These are phyloP conservation scores for Gracilinanus agilis DNA, from an alignment of 2,113 vertebrate species.

Conservation along the genomic window DNA sequence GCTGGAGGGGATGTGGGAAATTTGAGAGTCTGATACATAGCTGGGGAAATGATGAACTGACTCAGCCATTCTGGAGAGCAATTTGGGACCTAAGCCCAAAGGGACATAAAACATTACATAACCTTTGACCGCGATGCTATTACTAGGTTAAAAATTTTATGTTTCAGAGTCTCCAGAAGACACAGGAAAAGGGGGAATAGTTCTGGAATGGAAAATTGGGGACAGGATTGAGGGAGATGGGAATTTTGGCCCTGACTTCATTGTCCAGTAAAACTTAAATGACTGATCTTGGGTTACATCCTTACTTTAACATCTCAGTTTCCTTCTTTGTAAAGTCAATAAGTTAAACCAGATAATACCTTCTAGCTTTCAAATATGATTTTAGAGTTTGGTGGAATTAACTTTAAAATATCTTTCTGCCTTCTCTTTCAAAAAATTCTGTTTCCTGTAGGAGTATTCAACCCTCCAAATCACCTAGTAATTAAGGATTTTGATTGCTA, in stretches of 20 bases:
- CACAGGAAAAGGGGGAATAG: not conserved
- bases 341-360: not conserved
- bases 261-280: not conserved
- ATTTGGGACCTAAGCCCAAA: too few species aligned
- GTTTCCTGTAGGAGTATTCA: too few species aligned
- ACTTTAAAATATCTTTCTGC: not conserved
- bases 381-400: not conserved
- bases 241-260: not conserved
- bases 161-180: not conserved
- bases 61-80: too few species aligned
- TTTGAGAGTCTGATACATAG: too few species aligned
- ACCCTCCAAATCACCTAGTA: too few species aligned
- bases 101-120: too few species aligned
- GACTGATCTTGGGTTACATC: not conserved
- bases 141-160: not conserved
- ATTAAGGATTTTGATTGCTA: not conserved
- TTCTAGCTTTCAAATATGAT: not conserved
- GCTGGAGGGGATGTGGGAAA: too few species aligned
- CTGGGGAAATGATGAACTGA: too few species aligned
- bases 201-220: not conserved
- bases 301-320: not conserved
- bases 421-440: not conserved
- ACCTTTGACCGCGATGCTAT: too few species aligned
- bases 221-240: not conserved
- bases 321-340: not conserved